Evolutionary conservation across 2,113 vertebrate genomes (phyloP), one percentile per base, ranked within the genome.

Genomic region (Sinocyclocheilus grahami): DNA sequence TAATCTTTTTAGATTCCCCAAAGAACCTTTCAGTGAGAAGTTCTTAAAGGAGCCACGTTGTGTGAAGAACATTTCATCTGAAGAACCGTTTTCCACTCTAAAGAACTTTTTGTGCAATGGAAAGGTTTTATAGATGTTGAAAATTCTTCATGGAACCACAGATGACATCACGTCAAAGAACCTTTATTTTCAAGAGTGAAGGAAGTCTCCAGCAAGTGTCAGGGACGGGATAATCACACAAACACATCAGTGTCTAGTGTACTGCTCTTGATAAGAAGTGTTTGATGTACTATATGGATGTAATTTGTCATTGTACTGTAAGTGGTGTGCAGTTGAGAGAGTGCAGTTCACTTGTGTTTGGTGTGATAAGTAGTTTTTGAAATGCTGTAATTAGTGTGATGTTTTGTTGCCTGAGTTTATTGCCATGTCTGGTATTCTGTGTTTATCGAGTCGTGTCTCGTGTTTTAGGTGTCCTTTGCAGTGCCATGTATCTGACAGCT

Each of bases 261-360:
- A 30, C 5, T 2, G 27, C 24, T 78, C 51, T 78, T 18, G 76
- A 58, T 58, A 78, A 78, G 27, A 33, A 18, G 27, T 58, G 16
- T 78, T 78, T 78, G 27, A 7, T 78, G 27, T 55, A 79, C 48
- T 79, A 12, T 79, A 37, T 37, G 77, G 30, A n/a, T 79, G 53
- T 79, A 79, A 78, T 37, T 60, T 18, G 27, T 78, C 33, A 20
- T 37, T 78, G 16, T 37, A 37, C 33, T 60, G 9, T 13, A 37
- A 33, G 76, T 78, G 76, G 51, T 78, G 14, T 37, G 77, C 30
- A 58, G 7, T 18, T 58, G 51, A 78, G 20, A 78, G 27, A 78
- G 24, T 37, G 76, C 51, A 37, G 33, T 37, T 37, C 60, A 37
- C 5, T 58, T 58, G 51, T 78, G 16, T 78, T 58, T 62, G 33